Evolutionary conservation across 2,113 vertebrate species (phyloP), one percentile per base, ranked within the genome.

Genomic region (Syngnathoides biaculeatus): DNA sequence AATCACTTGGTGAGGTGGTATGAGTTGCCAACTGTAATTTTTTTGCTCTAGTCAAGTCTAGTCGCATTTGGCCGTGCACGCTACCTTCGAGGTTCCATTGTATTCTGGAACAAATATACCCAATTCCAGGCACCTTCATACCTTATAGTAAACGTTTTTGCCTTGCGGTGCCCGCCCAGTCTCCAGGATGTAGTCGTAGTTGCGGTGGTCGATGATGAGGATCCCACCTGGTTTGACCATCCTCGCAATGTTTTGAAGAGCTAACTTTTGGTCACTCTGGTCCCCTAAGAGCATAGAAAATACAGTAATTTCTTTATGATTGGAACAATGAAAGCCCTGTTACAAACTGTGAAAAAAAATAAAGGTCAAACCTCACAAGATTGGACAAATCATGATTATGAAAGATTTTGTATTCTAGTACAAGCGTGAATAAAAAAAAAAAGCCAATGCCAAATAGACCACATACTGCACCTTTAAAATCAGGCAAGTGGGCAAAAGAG

Each of bases 61-160:
- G 26, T 57, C 45, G 5, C 13, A 5, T 47, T 19, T 15, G 13
- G 52, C n/a, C 14, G 7, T 26, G 15, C 6, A 6, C 26, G 14
- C 15, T 57, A 12, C 52, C 10, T 55, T 8, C 5, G 22, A 58
- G 19, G 20, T n/a, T 20, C 17, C 19, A 60, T 20, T n/a, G 19
- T 27, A 27, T 27, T 26, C 1, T 48, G 43, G 13, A 48, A 47
- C 19, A 39, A 19, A 57, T 12, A 17, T 8, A 22, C 2, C 19
- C 17, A 8, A 26, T 26, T 38, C 22, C n/a, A 14, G 47, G 13
- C 3, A 1, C 2, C 39, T 60, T 6, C 11, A 26, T 78, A 99
- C 97, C 96, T 98, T 95, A 62, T 99, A 99, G 89, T 98, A 99
- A 85, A 98, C 98, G 79, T 99, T 99, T 89, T 99, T 98, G 57